Percentiles rank a stretch among this genome's conserved stretches.
Evolutionary conservation across 1,140 invertebrate species (phyloP).

Genomic region (Trachymyrmex cornetzi): DNA sequence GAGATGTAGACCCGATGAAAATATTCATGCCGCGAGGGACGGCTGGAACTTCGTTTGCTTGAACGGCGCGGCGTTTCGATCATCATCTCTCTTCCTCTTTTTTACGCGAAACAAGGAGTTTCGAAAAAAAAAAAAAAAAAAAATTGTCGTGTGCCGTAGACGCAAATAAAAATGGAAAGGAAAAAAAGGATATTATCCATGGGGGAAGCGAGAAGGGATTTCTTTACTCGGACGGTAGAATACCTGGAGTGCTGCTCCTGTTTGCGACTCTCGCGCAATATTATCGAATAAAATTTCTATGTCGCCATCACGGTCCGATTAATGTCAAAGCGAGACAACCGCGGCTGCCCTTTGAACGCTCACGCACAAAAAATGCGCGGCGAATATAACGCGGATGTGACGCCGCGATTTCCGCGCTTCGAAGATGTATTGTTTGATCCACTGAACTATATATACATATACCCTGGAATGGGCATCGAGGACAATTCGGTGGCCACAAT

Average conservation of each 20-base stretch:
- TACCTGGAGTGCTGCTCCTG: not conserved
- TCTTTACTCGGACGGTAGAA: conserved; percentile 35
- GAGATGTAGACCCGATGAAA: conserved; percentile 10
- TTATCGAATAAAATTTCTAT: conserved; percentile 53
- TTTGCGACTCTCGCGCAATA: conserved; percentile 1
- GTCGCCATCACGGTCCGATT: conserved; percentile 36
- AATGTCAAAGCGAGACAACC: conserved; percentile 36
- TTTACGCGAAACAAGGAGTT: not conserved
- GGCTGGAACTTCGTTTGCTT: conserved; percentile 1
- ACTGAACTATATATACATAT: too few species aligned
- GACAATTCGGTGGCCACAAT: too few species aligned
- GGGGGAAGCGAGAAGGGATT: not conserved
- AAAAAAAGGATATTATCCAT: not conserved
- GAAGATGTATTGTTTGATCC: conserved; percentile 37
- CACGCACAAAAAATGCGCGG: conserved; percentile 32
- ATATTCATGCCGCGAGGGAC: conserved; percentile 48
- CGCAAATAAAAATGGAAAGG: conserved; percentile 9
- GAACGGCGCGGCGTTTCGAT: conserved; percentile 13
- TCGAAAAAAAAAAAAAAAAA: not conserved
- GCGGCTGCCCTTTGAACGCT: not conserved
- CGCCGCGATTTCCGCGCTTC: not conserved
- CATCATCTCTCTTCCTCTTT: not conserved
- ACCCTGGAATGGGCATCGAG: too few species aligned
- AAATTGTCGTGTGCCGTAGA: not conserved
- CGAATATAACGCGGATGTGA: not conserved